Evolutionary conservation across 2,888 invertebrate genomes (phyloP).

Genomic region (Pachymerium ferrugineum): DNA sequence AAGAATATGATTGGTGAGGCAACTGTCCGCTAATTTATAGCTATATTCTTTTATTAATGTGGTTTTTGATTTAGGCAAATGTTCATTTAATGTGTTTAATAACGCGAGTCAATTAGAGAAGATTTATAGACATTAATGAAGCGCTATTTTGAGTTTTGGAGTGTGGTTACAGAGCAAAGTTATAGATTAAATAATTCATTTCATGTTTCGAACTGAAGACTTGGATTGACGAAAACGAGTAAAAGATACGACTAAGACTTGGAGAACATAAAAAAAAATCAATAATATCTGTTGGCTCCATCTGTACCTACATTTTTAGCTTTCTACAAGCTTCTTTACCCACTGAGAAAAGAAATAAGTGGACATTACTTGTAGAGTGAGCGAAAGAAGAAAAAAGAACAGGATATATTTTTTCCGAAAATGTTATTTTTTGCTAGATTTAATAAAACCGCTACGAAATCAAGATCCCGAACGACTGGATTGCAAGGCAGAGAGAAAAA

Average conservation of each 20-base stretch:
- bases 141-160: too few relatives aligned
- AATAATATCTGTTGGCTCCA: constrained; percentile 10
- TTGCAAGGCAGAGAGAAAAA: neutral
- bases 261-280: neutral
- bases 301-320: constrained; percentile 24
- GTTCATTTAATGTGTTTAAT: neutral
- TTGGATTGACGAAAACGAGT: neutral
- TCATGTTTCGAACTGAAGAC: too few relatives aligned
- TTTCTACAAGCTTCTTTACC: too few relatives aligned
- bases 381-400: neutral
- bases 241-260: neutral
- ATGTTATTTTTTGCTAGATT: neutral
- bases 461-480: neutral
- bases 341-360: constrained; percentile 10
- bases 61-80: neutral
- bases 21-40: neutral
- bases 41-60: too few relatives aligned
- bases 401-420: neutral
- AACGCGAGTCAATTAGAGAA: neutral
- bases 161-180: too few relatives aligned
- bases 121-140: too few relatives aligned
- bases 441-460: neutral
- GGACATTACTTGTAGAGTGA: neutral
- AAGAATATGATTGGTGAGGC: constrained; percentile 7
- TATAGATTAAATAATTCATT: too few relatives aligned